Evolutionary conservation across 2,113 vertebrate genomes (phyloP), one percentile per base, ranked within the genome.

Genomic region (Abramis brama): DNA sequence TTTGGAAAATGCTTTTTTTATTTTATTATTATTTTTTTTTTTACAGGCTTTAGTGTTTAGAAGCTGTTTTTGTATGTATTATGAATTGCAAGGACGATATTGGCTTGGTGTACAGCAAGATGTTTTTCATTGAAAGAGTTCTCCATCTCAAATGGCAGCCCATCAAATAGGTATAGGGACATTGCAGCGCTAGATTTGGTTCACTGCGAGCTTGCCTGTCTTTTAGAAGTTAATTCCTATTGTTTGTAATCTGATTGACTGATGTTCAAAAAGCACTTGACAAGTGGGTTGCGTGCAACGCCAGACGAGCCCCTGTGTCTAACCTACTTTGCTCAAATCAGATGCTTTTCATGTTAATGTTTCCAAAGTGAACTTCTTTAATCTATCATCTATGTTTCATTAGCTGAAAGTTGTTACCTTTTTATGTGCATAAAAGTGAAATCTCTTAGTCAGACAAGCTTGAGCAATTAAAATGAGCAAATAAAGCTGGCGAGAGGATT

Each of bases 401-500:
- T 92, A 92, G 92, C 92, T 91, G 86, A 91, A 93, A 91, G 92
- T 93, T 93, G 91, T 92, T 93, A 92, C 93, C 91, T 94, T 93
- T 94, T 91, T 87, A 82, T 87, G 86, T 55, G 73, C 87, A 92
- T 92, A 93, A 93, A 93, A 95, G 91, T 89, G 82, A 89, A 94
- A 93, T 94, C 92, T 95, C 91, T 92, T 93, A 92, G 90, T 93
- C 90, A 92, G 93, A 92, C 91, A 92, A 93, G 92, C 94, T 89
- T 80, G 74, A 64, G 93, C 94, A 95, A 95, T 95, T 95, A 94
- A 94, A 94, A 93, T 92, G 89, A 91, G 88, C 93, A 94, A 94
- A 85, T 94, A 95, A 94, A 94, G 93, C 92, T 81, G 92, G 92
- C 91, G 88, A 88, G 92, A 93, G 93, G 92, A 94, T 95, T 94